Evolutionary conservation across 2,888 invertebrate genomes (phyloP).

Genomic region (Lottia scabra): DNA sequence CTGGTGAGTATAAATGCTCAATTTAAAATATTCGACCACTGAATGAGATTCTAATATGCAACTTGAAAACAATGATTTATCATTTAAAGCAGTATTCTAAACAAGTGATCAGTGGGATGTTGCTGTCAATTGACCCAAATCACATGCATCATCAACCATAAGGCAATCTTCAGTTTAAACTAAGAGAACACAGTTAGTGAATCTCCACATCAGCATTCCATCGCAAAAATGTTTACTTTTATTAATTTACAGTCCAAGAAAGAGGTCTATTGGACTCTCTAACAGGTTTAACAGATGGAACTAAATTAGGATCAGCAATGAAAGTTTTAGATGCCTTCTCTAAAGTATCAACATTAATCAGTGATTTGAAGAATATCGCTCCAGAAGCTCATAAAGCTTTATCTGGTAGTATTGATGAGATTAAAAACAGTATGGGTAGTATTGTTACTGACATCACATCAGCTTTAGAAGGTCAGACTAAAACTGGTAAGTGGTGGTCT

Average conservation of each 20-base stretch:
- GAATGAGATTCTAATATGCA: too few relatives aligned
- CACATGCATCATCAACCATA: too few relatives aligned
- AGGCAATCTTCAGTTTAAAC: too few relatives aligned
- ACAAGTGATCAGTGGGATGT: too few relatives aligned
- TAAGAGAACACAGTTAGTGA: not conserved
- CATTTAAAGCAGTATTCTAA: too few relatives aligned
- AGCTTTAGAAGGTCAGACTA: not conserved
- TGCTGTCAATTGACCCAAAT: too few relatives aligned
- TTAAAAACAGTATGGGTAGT: not conserved
- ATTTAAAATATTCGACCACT: too few relatives aligned
- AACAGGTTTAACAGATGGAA: not conserved
- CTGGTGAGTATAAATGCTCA: not conserved
- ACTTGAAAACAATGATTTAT: too few relatives aligned
- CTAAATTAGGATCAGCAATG: not conserved
- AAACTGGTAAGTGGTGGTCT: not conserved
- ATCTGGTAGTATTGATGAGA: not conserved
- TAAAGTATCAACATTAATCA: not conserved
- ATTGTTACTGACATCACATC: not conserved
- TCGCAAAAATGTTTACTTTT: not conserved
- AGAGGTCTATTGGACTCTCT: conserved; percentile 4
- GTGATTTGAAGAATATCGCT: not conserved
- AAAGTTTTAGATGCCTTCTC: not conserved
- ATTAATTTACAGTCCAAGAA: not conserved
- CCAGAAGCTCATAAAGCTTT: not conserved
- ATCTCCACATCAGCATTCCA: not conserved